Evolutionary conservation across 2,888 invertebrate species (phyloP).

Genomic region (Ryuthela nishihirai): DNA sequence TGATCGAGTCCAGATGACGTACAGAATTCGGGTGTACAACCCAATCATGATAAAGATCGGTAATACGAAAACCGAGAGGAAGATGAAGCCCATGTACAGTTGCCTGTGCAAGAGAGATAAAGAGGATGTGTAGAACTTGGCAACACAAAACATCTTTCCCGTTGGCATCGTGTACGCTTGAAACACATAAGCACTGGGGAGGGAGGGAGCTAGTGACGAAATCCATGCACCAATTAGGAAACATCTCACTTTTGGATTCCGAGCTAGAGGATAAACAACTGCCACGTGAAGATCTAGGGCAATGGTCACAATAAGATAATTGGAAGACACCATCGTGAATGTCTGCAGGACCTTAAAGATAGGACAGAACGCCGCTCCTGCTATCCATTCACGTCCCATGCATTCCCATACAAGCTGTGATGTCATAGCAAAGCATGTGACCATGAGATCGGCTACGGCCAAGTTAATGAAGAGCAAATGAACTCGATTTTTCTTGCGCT

Average conservation of each 20-base stretch:
- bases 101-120: conserved; percentile 8
- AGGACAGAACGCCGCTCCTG: conserved; percentile 49
- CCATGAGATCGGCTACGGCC: conserved; percentile 48
- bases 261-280: conserved; percentile 47
- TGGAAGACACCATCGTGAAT: conserved; percentile 49
- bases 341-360: conserved; percentile 50
- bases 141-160: conserved; percentile 25
- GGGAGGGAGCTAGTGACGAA: conserved; percentile 19
- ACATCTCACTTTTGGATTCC: conserved; percentile 3
- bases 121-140: conserved; percentile 22
- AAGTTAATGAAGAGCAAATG: conserved; percentile 48
- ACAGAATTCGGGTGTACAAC: conserved; percentile 18
- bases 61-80: conserved; percentile 24
- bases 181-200: conserved; percentile 29
- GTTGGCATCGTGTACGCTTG: conserved; percentile 8
- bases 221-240: conserved; percentile 17
- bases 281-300: conserved; percentile 51
- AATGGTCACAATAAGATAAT: conserved; percentile 50
- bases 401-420: conserved; percentile 50
- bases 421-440: conserved; percentile 47
- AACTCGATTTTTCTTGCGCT: conserved; percentile 1
- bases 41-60: conserved; percentile 23
- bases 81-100: conserved; percentile 29
- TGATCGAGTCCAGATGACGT: conserved; percentile 19
- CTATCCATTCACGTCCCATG: conserved; percentile 47